A percentile compares a stretch with the other conserved stretches of the same genome.
phyloP scores from a whole-genome alignment of 2,888 invertebrate genomes.

The Anagyrus pseudococci region DNA sequence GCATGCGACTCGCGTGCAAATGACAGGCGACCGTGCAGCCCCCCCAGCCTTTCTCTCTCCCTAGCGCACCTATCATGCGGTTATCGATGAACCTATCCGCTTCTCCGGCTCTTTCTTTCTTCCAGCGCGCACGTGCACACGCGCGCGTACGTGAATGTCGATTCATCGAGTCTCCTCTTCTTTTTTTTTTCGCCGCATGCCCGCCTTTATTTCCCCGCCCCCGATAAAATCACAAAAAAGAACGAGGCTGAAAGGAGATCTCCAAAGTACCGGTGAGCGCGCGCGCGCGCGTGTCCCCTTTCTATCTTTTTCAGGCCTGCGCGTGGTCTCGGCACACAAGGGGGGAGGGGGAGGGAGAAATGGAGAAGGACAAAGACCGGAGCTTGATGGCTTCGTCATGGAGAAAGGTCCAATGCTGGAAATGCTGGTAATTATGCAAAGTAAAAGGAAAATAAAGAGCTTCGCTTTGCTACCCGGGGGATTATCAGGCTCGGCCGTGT shows the following conservation, averaged over 20 bases:
- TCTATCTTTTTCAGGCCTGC: too few relatives aligned
- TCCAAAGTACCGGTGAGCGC: background rate
- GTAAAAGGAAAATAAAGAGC: background rate
- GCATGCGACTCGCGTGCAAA: conserved; percentile 38
- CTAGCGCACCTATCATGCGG: background rate
- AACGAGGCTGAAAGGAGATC: conserved; percentile 8
- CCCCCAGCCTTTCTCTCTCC: conserved; percentile 3
- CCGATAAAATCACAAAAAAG: conserved; percentile 34
- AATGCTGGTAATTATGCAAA: conserved; percentile 4
- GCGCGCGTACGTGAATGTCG: background rate
- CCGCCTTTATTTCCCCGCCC: background rate
- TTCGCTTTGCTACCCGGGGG: conserved; percentile 6
- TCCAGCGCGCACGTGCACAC: background rate
- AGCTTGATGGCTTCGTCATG: background rate
- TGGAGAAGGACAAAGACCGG: too few relatives aligned
- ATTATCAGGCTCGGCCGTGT: background rate
- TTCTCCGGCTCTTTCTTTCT: background rate
- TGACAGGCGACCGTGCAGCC: conserved; percentile 37
- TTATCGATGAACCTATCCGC: conserved; percentile 30
- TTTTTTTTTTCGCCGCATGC: background rate
- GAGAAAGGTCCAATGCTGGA: background rate
- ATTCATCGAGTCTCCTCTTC: too few relatives aligned
- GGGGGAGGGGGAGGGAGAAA: background rate
- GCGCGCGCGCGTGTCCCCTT: background rate
- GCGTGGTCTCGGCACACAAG: background rate